A percentile compares a stretch with the other conserved stretches of the same genome.
phyloP scores from a whole-genome alignment of 2,797 vertebrate genomes.

The Ctenosaura bakeri region DNA sequence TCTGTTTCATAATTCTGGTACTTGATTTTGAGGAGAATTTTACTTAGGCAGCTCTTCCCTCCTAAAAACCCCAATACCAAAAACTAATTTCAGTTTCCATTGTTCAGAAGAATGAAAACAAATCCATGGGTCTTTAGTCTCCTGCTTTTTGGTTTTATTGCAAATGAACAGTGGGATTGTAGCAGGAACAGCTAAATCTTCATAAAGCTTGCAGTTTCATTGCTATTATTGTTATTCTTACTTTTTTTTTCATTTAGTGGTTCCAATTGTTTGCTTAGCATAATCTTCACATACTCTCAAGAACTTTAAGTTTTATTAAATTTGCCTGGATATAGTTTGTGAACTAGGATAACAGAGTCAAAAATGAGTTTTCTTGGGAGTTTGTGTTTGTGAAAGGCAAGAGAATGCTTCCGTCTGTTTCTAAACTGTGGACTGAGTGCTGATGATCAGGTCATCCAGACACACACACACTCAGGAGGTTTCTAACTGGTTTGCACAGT shows the following conservation, averaged over 20 bases:
- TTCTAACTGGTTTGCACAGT: neutral
- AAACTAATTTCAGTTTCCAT: slow-evolving; percentile 11
- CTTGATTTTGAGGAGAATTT: neutral
- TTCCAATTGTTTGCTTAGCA: neutral
- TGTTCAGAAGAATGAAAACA: slow-evolving; percentile 26
- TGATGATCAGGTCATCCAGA: neutral
- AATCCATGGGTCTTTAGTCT: slow-evolving; percentile 21
- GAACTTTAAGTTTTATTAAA: neutral
- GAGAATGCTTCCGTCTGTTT: neutral
- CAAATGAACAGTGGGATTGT: slow-evolving; percentile 16
- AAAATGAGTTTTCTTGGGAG: neutral
- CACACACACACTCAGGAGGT: neutral
- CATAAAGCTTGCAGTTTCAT: slow-evolving; percentile 12
- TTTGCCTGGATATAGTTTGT: neutral
- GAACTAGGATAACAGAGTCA: neutral
- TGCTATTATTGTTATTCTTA: neutral
- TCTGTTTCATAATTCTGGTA: neutral
- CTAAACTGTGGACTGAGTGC: too few species aligned
- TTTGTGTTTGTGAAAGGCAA: neutral
- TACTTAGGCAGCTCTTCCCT: neutral
- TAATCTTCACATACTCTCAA: neutral
- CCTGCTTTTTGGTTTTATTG: slow-evolving; percentile 10
- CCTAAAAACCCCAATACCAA: neutral
- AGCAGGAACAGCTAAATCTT: slow-evolving; percentile 10
- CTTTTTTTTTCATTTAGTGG: slow-evolving; percentile 4